Conservation (phyloP, 1,140 invertebrate species). For the Philopotamus ludificatus region DNA sequence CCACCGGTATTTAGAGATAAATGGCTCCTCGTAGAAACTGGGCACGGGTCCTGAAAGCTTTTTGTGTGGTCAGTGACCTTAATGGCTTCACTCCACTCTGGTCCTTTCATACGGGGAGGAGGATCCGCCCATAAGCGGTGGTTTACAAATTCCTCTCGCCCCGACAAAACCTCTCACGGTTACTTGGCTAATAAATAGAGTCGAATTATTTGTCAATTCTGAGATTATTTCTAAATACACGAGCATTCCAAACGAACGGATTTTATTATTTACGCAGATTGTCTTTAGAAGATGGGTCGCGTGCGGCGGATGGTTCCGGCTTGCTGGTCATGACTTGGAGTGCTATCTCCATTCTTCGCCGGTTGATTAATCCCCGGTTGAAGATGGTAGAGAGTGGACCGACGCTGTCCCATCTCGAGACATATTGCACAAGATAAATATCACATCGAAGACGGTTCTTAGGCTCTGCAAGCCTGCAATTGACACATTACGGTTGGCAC, state of each 20-base stretch:
- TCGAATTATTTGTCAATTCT: background rate
- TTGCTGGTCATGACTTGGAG: conserved; percentile 32
- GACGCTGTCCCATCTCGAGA: background rate
- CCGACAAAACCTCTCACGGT: background rate
- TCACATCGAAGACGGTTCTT: conserved; percentile 29
- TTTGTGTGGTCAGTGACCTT: conserved; percentile 8
- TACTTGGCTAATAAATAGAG: background rate
- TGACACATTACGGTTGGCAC: conserved; percentile 32
- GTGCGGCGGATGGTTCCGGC: background rate
- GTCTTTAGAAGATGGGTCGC: background rate
- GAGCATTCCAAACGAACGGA: no score
- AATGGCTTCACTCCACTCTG: background rate
- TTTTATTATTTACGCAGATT: no score
- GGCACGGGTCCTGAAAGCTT: background rate
- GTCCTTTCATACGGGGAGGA: background rate
- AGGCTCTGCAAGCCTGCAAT: conserved; percentile 26
- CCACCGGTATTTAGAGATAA: conserved; percentile 13
- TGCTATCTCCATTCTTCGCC: conserved; percentile 33
- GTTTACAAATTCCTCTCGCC: background rate
- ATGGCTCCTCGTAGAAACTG: background rate
- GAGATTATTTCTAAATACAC: no score
- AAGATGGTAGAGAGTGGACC: conserved; percentile 16
- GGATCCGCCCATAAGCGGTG: background rate
- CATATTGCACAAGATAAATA: conserved; percentile 38
- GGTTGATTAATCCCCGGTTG: conserved; percentile 36